Evolutionary conservation across 2,888 invertebrate genomes (phyloP), one percentile per base, ranked within the genome.

Genomic region (Eupithecia dodoneata): DNA sequence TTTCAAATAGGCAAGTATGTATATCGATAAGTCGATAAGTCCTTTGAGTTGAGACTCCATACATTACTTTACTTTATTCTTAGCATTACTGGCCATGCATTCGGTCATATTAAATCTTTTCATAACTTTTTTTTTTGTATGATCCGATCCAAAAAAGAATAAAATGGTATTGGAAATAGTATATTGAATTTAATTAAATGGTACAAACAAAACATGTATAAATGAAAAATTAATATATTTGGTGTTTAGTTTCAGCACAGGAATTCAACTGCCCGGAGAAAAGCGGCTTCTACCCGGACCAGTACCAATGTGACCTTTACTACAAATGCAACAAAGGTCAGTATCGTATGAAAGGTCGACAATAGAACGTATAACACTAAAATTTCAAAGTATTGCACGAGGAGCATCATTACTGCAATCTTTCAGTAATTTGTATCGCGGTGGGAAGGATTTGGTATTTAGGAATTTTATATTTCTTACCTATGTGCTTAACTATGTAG

Each of bases 281-380:
- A 81, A 96, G 95, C 81, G 97, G 97, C n/a, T 97, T 95, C 91
- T 97, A 96, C 91, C 96, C 97, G 5, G 97, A 98, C 89, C 95
- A 95, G 2, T 96, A 96, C 86, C 97, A 97, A 90, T 98, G 98
- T 88, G 98, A 98, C 92, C 96, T 97, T 80, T 98, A 97, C 90
- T 97, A 97, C 91, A 96, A 96, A 85, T 97, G 97, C 93, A 93
- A 93, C 76, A 96, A 96, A 90, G 97, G 95, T 95, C 87, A 93
- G 94, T 94, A 92, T 85, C 85, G 85, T 85, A 83, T 79, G 72
- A 89, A 89, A 92, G 89, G 90, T 90, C 85, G 77, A 49, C 72
- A 18, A 49, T 47, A 72, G 79, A 80, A 80, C 80, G 74, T 73
- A 74, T 72, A 45, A 45, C 47, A 30, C 30, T 75, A 67, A 70